phyloP scores from a whole-genome alignment of 2,888 invertebrate genomes.

The Noctua pronuba region DNA sequence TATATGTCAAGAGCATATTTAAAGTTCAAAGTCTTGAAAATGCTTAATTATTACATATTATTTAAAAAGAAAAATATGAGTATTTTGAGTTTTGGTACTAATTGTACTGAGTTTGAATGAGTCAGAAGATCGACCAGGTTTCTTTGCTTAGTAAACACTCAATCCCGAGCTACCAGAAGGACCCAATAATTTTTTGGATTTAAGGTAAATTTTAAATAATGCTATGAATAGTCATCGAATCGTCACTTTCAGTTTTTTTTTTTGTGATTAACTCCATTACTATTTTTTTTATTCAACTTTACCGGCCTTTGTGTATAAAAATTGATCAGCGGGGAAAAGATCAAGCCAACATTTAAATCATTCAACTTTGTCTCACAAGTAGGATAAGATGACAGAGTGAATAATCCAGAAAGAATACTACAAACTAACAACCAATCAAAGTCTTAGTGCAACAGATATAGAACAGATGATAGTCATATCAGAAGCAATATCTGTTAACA shows the following conservation, averaged over 20 bases:
- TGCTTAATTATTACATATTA: not conserved
- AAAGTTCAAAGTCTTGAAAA: not conserved
- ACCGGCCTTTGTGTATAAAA: not conserved
- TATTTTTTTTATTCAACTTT: not conserved
- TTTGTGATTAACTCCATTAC: too few species aligned
- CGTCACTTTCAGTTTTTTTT: not conserved
- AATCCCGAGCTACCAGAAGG: not conserved
- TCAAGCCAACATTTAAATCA: not conserved
- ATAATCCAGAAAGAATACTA: not conserved
- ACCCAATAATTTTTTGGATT: not conserved
- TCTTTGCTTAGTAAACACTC: not conserved
- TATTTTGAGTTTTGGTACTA: not conserved
- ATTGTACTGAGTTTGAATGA: too few species aligned
- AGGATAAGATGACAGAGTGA: not conserved
- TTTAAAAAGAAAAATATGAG: not conserved
- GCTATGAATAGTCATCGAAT: not conserved
- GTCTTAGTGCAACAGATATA: too few species aligned
- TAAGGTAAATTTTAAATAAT: not conserved
- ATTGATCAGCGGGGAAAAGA: not conserved
- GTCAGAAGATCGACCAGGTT: not conserved
- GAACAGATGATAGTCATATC: too few species aligned
- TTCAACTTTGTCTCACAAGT: not conserved
- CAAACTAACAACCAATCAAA: not conserved
- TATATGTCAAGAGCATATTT: not conserved
- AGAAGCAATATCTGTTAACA: conserved; percentile 56